These are phyloP conservation scores for Montipora foliosa DNA, from an alignment of 64 coral and sea anemone species.

Conservation along the genomic window DNA sequence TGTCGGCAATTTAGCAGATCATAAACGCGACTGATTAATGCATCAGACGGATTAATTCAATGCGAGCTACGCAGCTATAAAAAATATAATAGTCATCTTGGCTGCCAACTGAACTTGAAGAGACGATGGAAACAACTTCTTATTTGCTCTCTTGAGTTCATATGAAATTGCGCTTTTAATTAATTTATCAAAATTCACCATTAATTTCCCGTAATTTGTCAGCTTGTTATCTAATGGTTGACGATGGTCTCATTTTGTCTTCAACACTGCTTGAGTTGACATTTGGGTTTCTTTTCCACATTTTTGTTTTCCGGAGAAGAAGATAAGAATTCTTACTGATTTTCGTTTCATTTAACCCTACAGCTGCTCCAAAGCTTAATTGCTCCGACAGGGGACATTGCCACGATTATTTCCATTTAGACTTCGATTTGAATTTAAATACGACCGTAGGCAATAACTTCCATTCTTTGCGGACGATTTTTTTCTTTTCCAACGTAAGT, in stretches of 20 bases:
- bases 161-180: neutral
- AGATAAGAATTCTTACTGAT: neutral
- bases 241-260: no score
- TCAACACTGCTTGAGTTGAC: neutral
- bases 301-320: neutral
- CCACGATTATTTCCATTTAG: neutral
- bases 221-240: neutral
- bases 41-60: no score
- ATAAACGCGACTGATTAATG: no score
- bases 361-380: neutral
- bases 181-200: neutral
- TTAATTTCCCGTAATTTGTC: neutral
- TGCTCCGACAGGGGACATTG: neutral
- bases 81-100: neutral
- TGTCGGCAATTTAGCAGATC: no score
- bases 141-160: no score
- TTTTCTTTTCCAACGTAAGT: conserved; percentile 37
- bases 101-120: neutral
- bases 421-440: conserved; percentile 3
- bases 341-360: neutral
- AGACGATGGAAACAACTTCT: neutral
- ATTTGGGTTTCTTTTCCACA: neutral
- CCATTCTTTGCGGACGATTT: conserved; percentile 1
- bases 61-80: neutral
- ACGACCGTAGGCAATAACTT: conserved; percentile 1